These are phyloP conservation scores for Bufotes viridis DNA, from an alignment of 2,797 vertebrate genomes.

Conservation along the genomic window DNA sequence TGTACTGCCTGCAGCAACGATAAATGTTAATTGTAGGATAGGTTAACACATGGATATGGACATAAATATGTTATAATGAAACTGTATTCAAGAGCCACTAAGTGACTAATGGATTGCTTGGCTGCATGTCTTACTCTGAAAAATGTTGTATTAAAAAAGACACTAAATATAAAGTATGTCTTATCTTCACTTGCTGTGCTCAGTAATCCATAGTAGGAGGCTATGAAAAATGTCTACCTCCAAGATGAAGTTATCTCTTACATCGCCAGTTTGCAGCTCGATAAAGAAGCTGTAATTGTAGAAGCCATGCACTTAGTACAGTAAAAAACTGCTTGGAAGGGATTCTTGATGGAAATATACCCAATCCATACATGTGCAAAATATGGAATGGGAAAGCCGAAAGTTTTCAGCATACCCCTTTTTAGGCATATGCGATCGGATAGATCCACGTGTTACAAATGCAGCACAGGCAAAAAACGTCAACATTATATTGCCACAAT, in stretches of 20 bases:
- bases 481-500: not conserved
- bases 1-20: constrained; percentile 15
- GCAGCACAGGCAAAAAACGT: too few relatives aligned
- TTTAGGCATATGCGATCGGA: not conserved
- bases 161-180: constrained; percentile 1
- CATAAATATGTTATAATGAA: constrained; percentile 44
- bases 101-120: constrained; percentile 49
- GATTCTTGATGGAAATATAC: not conserved
- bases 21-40: constrained; percentile 32
- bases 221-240: not conserved
- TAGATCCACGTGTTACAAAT: not conserved
- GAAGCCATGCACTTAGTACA: not conserved
- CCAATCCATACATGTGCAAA: not conserved
- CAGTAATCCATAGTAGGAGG: not conserved
- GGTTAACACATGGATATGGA: constrained; percentile 20
- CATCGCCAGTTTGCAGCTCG: not conserved
- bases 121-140: constrained; percentile 20
- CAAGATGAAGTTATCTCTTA: not conserved
- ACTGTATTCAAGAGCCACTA: constrained; percentile 9
- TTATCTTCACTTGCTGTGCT: not conserved
- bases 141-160: constrained; percentile 21
- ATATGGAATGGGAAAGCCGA: not conserved
- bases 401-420: not conserved
- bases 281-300: not conserved
- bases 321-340: not conserved